These are phyloP conservation scores for Lacerta viridis DNA, from an alignment of 2,797 vertebrate genomes.

Conservation along the genomic window DNA sequence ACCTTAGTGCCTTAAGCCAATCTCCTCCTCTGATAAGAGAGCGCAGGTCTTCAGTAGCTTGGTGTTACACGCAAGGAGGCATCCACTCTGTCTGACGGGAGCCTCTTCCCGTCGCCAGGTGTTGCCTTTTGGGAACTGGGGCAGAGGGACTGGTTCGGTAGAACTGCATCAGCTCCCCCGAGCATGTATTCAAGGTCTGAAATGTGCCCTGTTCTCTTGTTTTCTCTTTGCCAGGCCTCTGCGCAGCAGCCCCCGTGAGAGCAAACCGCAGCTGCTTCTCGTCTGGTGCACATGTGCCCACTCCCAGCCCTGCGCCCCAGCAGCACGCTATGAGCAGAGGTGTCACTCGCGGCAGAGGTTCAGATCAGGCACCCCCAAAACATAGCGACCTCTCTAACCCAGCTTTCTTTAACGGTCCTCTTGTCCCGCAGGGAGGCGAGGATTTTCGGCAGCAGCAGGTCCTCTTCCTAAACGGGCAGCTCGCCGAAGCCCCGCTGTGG, in stretches of 20 bases:
- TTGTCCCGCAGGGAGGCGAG: slow-evolving; percentile 24
- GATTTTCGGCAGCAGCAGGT: slow-evolving; percentile 80
- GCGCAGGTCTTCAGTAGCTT: not conserved
- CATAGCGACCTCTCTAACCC: slow-evolving; percentile 47
- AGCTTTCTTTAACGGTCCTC: slow-evolving; percentile 43
- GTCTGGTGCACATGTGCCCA: not conserved
- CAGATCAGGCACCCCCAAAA: slow-evolving; percentile 43
- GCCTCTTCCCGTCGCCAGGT: no score
- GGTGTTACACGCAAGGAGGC: not conserved
- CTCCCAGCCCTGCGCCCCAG: rapidly evolving
- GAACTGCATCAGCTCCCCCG: rapidly evolving
- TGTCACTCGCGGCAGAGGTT: slow-evolving; percentile 78
- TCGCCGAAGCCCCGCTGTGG: slow-evolving; percentile 76
- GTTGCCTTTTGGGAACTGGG: rapidly evolving
- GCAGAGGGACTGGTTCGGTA: not conserved
- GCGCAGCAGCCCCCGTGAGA: not conserved
- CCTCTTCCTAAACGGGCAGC: slow-evolving; percentile 81
- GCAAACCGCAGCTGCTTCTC: not conserved
- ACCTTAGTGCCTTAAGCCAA: no score
- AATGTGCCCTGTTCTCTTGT: not conserved
- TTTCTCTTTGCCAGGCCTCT: slow-evolving; percentile 18
- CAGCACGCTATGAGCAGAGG: slow-evolving; percentile 86
- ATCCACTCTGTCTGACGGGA: no score
- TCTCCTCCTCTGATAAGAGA: rapidly evolving
- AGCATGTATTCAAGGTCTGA: not conserved